These are phyloP conservation scores for Leptarthrus brevirostris DNA, from an alignment of 2,888 invertebrate genomes.

Conservation along the genomic window DNA sequence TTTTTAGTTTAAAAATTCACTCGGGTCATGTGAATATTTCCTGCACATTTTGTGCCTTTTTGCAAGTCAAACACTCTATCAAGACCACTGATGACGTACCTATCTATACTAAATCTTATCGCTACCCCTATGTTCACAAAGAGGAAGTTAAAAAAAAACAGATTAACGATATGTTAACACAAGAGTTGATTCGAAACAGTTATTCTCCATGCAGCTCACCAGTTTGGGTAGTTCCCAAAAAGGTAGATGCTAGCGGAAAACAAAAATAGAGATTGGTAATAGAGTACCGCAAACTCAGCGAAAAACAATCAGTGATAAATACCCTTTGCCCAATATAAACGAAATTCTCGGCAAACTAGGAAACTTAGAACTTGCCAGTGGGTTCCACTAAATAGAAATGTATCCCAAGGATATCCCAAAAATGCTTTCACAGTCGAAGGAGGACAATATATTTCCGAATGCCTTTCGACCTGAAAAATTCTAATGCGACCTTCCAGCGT, in stretches of 20 bases:
- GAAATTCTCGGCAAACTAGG: conserved; percentile 52
- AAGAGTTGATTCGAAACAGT: neutral
- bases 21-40: too few relatives aligned
- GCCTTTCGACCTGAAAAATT: too few relatives aligned
- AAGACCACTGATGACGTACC: neutral
- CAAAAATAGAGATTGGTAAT: conserved; percentile 54
- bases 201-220: conserved; percentile 21
- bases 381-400: too few relatives aligned
- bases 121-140: neutral
- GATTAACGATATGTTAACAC: neutral
- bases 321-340: conserved; percentile 52
- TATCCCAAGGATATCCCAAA: conserved; percentile 23
- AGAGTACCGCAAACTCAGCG: conserved; percentile 53
- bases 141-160: neutral
- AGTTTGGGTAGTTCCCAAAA: conserved; percentile 55
- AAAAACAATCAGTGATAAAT: conserved; percentile 52
- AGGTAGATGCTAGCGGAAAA: conserved; percentile 49
- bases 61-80: neutral
- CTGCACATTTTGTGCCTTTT: too few relatives aligned
- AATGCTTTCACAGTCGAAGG: conserved; percentile 52
- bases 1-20: too few relatives aligned
- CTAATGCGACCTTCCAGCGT: too few relatives aligned
- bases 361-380: neutral
- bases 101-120: neutral
- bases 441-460: too few relatives aligned